Evolutionary conservation across 2,113 vertebrate genomes (phyloP).

Genomic region (Benitochromis conjunctus): DNA sequence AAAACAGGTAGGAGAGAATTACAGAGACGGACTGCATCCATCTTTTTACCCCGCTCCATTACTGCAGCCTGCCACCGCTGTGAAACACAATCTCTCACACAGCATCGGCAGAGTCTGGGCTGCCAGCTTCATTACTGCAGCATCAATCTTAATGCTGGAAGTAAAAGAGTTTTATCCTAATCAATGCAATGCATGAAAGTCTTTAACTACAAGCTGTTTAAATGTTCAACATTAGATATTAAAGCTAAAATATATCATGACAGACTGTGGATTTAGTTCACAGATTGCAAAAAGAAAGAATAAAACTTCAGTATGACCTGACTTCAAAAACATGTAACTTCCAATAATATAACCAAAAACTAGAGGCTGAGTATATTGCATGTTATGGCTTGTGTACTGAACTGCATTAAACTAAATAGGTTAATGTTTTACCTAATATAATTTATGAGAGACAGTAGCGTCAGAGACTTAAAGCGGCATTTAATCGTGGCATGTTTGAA

Average conservation of each 20-base stretch:
- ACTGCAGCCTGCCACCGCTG: neutral
- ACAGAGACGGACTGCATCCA: neutral
- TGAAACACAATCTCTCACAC: neutral
- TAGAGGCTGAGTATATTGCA: neutral
- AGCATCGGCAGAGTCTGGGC: neutral
- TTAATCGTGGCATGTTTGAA: neutral
- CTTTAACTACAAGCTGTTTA: neutral
- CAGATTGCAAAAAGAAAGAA: neutral
- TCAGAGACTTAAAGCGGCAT: neutral
- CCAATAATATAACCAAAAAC: neutral
- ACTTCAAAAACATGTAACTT: neutral
- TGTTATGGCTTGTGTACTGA: neutral
- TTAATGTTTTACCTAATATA: neutral
- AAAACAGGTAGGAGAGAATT: conserved; percentile 9
- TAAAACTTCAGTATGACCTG: neutral
- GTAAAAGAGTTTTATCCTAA: neutral
- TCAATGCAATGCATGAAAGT: neutral
- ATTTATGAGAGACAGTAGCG: neutral
- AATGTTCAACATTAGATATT: neutral
- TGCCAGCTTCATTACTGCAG: neutral
- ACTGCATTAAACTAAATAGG: neutral
- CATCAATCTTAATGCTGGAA: neutral
- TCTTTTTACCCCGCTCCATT: neutral
- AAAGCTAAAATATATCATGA: neutral
- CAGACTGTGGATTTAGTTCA: neutral